phyloP scores from a whole-genome alignment of 2,113 vertebrate genomes.

The Hydrochoerus hydrochaeris region DNA sequence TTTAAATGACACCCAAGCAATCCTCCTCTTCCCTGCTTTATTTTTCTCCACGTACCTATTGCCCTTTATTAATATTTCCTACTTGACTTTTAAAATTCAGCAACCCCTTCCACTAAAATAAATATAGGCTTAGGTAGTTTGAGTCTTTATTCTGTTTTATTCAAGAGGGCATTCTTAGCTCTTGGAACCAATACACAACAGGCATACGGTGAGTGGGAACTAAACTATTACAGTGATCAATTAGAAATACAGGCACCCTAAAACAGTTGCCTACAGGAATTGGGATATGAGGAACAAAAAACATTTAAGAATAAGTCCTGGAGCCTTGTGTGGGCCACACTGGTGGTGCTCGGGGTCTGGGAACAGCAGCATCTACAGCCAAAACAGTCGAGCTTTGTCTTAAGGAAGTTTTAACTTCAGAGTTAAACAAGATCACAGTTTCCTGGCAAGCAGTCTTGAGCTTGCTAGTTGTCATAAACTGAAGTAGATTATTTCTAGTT shows the following conservation, averaged over 20 bases:
- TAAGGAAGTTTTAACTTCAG: neutral
- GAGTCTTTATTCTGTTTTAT: neutral
- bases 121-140: neutral
- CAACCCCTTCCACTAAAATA: neutral
- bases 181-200: neutral
- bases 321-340: neutral
- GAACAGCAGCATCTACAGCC: neutral
- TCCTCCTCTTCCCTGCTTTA: neutral
- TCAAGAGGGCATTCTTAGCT: neutral
- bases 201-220: neutral
- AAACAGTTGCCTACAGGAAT: neutral
- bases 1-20: neutral
- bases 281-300: neutral
- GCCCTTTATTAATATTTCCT: neutral
- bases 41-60: neutral
- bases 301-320: neutral
- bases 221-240: neutral
- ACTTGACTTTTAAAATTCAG: neutral
- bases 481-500: slow-evolving; percentile 17
- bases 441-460: neutral
- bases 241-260: neutral
- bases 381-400: too few relatives aligned
- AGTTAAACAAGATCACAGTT: neutral
- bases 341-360: neutral
- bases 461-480: neutral